These are phyloP conservation scores for Podarcis muralis DNA, from an alignment of 2,113 vertebrate genomes.

Conservation along the genomic window DNA sequence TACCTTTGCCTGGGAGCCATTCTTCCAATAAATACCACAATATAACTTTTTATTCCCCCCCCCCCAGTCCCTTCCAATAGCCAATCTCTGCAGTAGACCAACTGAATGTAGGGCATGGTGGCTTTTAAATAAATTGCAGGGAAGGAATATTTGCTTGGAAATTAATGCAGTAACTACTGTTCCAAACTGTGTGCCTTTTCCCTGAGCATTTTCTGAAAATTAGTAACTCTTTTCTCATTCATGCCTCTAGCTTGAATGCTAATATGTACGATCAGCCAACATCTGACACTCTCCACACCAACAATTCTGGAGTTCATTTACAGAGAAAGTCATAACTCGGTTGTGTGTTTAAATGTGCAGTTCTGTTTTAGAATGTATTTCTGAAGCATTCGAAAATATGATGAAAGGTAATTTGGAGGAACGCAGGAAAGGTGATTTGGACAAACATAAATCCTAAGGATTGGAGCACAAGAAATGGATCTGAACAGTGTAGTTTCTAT, in stretches of 20 bases:
- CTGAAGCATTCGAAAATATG: constrained; percentile 3
- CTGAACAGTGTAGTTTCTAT: not conserved
- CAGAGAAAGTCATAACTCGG: not conserved
- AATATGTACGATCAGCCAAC: not conserved
- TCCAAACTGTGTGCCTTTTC: not conserved
- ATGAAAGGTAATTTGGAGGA: not conserved
- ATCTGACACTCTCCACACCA: not conserved
- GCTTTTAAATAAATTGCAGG: not conserved
- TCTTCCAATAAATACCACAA: not conserved
- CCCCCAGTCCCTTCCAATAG: not conserved
- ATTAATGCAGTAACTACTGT: not conserved
- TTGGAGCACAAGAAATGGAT: not conserved
- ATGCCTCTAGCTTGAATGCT: constrained; percentile 16
- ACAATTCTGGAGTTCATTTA: not conserved
- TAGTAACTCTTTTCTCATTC: constrained; percentile 4
- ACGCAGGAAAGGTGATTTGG: not conserved
- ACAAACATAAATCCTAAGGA: too few species aligned
- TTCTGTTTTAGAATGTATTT: not conserved
- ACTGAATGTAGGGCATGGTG: not conserved
- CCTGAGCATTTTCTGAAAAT: not conserved
- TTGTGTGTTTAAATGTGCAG: not conserved
- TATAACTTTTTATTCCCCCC: not conserved
- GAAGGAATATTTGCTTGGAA: not conserved
- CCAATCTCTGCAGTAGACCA: not conserved
- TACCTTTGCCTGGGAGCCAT: not conserved